These are phyloP conservation scores for Xiphydria camelus DNA, from an alignment of 2,888 invertebrate genomes.

Conservation along the genomic window DNA sequence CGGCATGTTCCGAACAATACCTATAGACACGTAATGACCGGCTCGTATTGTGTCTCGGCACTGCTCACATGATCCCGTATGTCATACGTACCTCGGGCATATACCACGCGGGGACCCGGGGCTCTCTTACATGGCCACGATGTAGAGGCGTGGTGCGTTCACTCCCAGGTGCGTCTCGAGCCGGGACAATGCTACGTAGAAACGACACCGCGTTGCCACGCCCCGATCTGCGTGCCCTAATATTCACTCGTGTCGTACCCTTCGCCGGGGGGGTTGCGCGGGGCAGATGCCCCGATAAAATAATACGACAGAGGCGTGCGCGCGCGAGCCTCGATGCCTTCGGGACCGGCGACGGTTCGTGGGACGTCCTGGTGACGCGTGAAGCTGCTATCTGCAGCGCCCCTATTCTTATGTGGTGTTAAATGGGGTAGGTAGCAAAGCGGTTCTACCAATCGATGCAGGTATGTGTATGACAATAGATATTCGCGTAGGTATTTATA, in stretches of 20 bases:
- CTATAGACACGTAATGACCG: constrained; percentile 44
- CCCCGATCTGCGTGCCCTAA: constrained; percentile 53
- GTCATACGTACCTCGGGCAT: constrained; percentile 13
- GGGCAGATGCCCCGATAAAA: too few relatives aligned
- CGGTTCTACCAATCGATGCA: too few relatives aligned
- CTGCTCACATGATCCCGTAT: constrained; percentile 25
- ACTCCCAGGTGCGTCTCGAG: constrained; percentile 54
- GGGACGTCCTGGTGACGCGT: too few relatives aligned
- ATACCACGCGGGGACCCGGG: neutral
- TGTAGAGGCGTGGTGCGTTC: constrained; percentile 28
- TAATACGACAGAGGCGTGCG: too few relatives aligned
- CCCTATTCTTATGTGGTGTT: too few relatives aligned
- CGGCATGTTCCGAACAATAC: constrained; percentile 46
- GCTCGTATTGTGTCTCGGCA: constrained; percentile 39
- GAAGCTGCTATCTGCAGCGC: too few relatives aligned
- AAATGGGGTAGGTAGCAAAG: too few relatives aligned
- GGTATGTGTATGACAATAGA: too few relatives aligned
- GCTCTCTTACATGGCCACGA: constrained; percentile 2
- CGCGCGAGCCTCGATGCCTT: too few relatives aligned
- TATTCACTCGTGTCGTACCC: constrained; percentile 48
- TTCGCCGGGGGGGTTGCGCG: too few relatives aligned
- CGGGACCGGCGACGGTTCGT: too few relatives aligned
- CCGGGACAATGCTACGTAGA: constrained; percentile 47
- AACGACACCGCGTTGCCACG: constrained; percentile 52
- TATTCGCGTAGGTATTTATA: too few relatives aligned